A percentile compares a stretch with the other conserved stretches of the same genome.
phyloP scores from a whole-genome alignment of 2,888 invertebrate species.

The Ophion ventricosus region DNA sequence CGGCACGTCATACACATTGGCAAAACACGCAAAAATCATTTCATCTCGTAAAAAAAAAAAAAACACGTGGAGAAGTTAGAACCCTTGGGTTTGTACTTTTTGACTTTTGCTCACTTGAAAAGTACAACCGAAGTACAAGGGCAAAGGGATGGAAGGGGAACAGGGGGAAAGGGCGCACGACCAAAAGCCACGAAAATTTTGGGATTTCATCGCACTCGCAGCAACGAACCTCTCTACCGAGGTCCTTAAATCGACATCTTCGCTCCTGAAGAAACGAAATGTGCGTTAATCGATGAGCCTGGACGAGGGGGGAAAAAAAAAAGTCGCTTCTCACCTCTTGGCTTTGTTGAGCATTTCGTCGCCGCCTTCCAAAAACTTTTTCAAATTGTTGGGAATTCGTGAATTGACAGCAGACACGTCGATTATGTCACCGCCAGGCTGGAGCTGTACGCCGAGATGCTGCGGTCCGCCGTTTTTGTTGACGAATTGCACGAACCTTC shows the following conservation, averaged over 20 bases:
- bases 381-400: constrained; percentile 85
- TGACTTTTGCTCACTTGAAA: background rate
- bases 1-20: background rate
- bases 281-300: background rate
- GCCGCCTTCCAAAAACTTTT: constrained; percentile 85
- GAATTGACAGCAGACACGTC: constrained; percentile 86
- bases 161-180: background rate
- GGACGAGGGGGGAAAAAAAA: too few species aligned
- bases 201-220: constrained; percentile 48
- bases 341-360: constrained; percentile 84
- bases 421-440: constrained; percentile 88
- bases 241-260: constrained; percentile 75
- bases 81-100: background rate
- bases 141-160: background rate
- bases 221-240: constrained; percentile 78
- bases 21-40: background rate
- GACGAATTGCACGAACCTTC: constrained; percentile 89
- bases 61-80: background rate
- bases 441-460: constrained; percentile 88
- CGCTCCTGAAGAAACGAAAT: constrained; percentile 74
- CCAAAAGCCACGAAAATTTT: constrained; percentile 10
- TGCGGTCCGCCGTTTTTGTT: constrained; percentile 85
- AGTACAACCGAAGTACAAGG: background rate
- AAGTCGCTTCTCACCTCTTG: constrained; percentile 85
- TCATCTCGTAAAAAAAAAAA: background rate